phyloP scores from a whole-genome alignment of 1,140 invertebrate genomes.

The Paracyclopina nana region DNA sequence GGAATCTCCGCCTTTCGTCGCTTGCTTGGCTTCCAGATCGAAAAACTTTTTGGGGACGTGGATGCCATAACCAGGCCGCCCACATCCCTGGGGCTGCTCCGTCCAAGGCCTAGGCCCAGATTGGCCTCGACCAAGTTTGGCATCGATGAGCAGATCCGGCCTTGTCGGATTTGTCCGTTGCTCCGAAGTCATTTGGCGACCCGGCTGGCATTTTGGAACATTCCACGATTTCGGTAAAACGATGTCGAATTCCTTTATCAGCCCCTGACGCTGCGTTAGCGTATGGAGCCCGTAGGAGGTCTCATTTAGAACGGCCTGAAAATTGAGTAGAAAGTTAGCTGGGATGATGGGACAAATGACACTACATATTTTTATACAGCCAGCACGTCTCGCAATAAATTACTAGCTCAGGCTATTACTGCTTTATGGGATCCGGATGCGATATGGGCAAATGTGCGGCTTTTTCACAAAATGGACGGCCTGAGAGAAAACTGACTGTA shows the following conservation, averaged over 20 bases:
- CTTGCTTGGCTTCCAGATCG: not conserved
- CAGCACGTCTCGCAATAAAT: too few species aligned
- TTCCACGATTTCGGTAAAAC: conserved; percentile 4
- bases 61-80: not conserved
- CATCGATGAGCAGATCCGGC: not conserved
- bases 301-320: conserved; percentile 2
- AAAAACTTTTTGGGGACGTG: conserved; percentile 1
- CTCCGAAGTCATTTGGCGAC: too few species aligned
- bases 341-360: too few species aligned
- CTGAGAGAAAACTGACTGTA: too few species aligned
- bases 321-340: too few species aligned
- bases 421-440: too few species aligned
- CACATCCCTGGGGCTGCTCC: not conserved
- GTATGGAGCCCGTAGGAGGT: not conserved
- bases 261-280: not conserved
- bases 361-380: too few species aligned
- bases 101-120: not conserved
- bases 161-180: not conserved
- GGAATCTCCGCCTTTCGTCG: too few species aligned
- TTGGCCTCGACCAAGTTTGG: not conserved
- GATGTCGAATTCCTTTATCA: not conserved
- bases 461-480: too few species aligned
- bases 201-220: not conserved
- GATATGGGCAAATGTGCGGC: too few species aligned
- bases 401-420: too few species aligned